Conservation (phyloP, 2,888 invertebrate genomes). For the Eupithecia subfuscata region DNA sequence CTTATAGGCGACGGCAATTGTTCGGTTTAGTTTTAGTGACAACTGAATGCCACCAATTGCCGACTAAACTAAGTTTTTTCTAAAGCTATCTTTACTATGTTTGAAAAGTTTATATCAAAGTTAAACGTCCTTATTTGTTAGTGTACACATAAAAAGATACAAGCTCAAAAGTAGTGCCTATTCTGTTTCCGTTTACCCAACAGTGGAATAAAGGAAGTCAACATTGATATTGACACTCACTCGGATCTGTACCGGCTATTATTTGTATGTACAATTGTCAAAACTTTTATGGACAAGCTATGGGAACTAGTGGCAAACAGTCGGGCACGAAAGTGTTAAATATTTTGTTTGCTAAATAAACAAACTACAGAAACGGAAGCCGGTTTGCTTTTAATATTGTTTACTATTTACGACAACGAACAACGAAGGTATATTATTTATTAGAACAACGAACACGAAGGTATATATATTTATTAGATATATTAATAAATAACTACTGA, state of each 20-base stretch:
- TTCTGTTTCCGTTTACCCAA: constrained; percentile 3
- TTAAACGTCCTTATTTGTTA: background rate
- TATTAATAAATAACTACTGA: too few relatives aligned
- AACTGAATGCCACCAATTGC: too few relatives aligned
- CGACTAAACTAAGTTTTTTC: too few relatives aligned
- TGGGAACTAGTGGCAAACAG: constrained; percentile 51
- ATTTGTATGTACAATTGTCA: constrained; percentile 46
- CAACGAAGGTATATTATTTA: too few relatives aligned
- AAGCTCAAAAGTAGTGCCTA: background rate
- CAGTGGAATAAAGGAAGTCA: constrained; percentile 17
- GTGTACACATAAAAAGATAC: background rate
- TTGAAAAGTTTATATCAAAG: background rate
- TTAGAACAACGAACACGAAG: too few relatives aligned
- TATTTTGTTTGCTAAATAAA: constrained; percentile 2
- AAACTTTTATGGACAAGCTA: constrained; percentile 47
- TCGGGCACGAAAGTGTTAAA: constrained; percentile 44
- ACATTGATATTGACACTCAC: constrained; percentile 29
- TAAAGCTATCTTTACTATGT: too few relatives aligned
- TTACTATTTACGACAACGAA: background rate
- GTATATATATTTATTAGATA: too few relatives aligned
- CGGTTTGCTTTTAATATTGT: background rate
- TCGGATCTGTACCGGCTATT: constrained; percentile 34
- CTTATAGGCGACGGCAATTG: too few relatives aligned
- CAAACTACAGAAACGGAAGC: background rate
- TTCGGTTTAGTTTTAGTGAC: too few relatives aligned